These are phyloP conservation scores for Saimiri boliviensis DNA, from an alignment of 2,113 vertebrate species.

Conservation along the genomic window DNA sequence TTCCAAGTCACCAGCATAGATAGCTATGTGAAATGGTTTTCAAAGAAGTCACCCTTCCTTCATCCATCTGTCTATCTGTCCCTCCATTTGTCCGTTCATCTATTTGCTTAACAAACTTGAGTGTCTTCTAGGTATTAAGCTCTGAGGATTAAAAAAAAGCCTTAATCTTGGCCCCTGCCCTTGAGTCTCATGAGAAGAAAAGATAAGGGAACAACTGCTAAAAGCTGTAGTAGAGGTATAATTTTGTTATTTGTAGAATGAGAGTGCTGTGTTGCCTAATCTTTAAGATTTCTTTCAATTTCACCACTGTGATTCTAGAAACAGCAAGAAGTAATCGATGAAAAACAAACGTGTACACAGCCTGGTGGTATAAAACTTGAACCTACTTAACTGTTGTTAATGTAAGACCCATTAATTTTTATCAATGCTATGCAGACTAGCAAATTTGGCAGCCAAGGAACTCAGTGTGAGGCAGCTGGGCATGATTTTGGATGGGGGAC, in stretches of 20 bases:
- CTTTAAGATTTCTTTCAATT: neutral
- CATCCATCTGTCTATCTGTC: neutral
- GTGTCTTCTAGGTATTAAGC: neutral
- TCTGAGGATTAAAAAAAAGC: neutral
- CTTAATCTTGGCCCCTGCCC: neutral
- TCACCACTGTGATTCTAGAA: neutral
- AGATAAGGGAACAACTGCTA: neutral
- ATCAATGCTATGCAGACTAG: neutral
- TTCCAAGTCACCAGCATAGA: neutral
- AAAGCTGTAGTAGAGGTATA: neutral
- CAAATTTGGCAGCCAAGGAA: neutral
- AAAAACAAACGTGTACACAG: neutral
- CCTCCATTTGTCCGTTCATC: neutral
- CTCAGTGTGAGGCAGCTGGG: conserved; percentile 37
- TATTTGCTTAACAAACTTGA: neutral
- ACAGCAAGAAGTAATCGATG: neutral
- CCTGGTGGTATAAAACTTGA: neutral
- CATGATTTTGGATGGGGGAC: neutral
- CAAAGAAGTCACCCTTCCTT: neutral
- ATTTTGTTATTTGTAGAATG: neutral
- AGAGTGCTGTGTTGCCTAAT: neutral
- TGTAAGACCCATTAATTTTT: neutral
- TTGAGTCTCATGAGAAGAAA: neutral
- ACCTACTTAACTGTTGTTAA: neutral
- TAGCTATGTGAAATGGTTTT: neutral